These are phyloP conservation scores for Reticulitermes lucifugus DNA, from an alignment of 2,888 invertebrate genomes.

Conservation along the genomic window DNA sequence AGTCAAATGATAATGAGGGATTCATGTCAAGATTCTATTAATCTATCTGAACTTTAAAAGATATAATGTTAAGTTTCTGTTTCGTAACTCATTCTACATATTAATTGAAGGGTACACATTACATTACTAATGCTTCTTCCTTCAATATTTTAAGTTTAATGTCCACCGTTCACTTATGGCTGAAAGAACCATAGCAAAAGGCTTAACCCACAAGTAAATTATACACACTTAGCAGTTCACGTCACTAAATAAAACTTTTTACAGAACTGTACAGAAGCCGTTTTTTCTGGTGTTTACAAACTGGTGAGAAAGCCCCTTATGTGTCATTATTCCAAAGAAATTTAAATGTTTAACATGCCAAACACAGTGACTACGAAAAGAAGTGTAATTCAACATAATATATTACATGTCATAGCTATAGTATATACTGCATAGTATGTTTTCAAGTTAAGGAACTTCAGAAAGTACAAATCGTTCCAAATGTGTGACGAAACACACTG, in stretches of 20 bases:
- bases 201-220: constrained; percentile 32
- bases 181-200: constrained; percentile 29
- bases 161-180: neutral
- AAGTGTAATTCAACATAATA: neutral
- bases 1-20: no score
- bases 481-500: neutral
- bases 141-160: neutral
- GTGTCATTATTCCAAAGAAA: neutral
- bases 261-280: neutral
- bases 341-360: neutral
- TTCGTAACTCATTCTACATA: no score
- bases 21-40: no score
- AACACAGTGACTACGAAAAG: neutral
- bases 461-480: constrained; percentile 11
- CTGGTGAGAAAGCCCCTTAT: neutral
- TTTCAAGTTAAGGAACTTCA: neutral
- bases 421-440: constrained; percentile 12
- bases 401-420: constrained; percentile 4
- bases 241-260: neutral
- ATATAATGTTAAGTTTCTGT: no score
- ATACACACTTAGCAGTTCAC: neutral
- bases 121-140: no score
- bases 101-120: no score
- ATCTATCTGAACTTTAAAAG: no score
- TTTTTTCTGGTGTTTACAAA: neutral